phyloP scores from a whole-genome alignment of 1,140 invertebrate species.

The Drosophila quadrilineata region DNA sequence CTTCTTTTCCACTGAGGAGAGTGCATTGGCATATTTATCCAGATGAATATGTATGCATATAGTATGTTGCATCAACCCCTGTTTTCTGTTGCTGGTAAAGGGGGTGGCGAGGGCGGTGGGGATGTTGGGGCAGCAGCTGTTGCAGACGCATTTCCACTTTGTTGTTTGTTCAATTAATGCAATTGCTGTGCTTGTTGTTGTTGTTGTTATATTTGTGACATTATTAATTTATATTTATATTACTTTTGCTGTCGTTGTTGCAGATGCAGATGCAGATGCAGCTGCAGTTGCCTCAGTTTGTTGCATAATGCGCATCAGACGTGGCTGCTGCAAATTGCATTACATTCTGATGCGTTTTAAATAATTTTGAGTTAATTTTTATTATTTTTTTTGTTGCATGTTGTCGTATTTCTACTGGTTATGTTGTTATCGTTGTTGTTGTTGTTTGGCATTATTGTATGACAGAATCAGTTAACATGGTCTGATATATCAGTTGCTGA shows the following conservation, averaged over 20 bases:
- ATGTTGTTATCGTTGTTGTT: slow-evolving; percentile 5
- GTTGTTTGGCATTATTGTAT: slow-evolving; percentile 5
- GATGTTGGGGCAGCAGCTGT: slow-evolving; percentile 10
- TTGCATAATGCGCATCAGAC: slow-evolving; percentile 45
- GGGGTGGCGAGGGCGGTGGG: too few relatives aligned
- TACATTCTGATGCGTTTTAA: slow-evolving; percentile 76
- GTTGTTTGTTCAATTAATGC: slow-evolving; percentile 78
- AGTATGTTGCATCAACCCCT: neutral
- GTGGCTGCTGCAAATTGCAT: slow-evolving; percentile 59
- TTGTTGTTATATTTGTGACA: slow-evolving; percentile 62
- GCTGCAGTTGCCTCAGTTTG: slow-evolving; percentile 42
- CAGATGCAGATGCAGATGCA: slow-evolving; percentile 32
- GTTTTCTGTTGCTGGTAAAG: too few relatives aligned
- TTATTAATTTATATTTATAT: slow-evolving; percentile 80
- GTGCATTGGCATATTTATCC: slow-evolving; percentile 35
- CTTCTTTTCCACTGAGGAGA: neutral
- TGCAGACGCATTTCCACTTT: slow-evolving; percentile 76
- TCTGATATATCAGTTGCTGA: too few relatives aligned
- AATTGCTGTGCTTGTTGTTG: slow-evolving; percentile 56
- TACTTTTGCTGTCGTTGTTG: slow-evolving; percentile 55
- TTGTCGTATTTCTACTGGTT: neutral
- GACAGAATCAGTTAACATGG: neutral
- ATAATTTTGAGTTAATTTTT: slow-evolving; percentile 75
- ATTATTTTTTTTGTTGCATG: slow-evolving; percentile 17
- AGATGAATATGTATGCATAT: slow-evolving; percentile 31